A percentile compares a stretch with the other conserved stretches of the same genome.
These are phyloP conservation scores for Threskiornis aethiopicus DNA, from an alignment of 2,797 vertebrate genomes.

Conservation along the genomic window DNA sequence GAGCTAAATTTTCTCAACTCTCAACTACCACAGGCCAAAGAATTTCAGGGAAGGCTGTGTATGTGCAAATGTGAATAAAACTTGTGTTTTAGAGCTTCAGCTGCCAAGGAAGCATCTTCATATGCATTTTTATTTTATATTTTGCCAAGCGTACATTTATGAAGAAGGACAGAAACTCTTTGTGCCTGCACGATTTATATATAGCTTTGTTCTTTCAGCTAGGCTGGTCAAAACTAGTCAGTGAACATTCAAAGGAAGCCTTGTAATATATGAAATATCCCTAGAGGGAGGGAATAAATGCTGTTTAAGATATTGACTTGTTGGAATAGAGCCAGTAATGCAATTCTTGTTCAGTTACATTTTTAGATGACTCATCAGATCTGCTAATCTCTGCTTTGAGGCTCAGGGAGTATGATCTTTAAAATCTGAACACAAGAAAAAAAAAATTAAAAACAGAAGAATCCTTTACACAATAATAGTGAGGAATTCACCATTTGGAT, in stretches of 20 bases:
- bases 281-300: constrained; percentile 35
- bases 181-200: constrained; percentile 21
- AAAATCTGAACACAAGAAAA: not conserved
- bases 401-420: not conserved
- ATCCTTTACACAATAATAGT: not conserved
- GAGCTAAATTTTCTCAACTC: not conserved
- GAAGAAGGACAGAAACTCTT: not conserved
- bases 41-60: not conserved
- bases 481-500: not conserved
- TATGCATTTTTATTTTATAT: not conserved
- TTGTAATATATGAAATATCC: constrained; percentile 40
- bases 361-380: constrained; percentile 60
- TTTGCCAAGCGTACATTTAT: not conserved
- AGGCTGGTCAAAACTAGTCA: constrained; percentile 23
- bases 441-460: not conserved
- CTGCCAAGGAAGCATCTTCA: not conserved
- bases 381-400: constrained; percentile 7
- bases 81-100: not conserved
- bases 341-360: constrained; percentile 27
- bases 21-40: not conserved
- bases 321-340: constrained; percentile 40
- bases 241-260: not conserved
- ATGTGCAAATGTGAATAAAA: not conserved
- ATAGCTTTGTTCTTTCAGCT: constrained; percentile 34
- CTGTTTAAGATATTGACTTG: constrained; percentile 57